Conservation (phyloP, 2,888 invertebrate genomes). For the Drosophila nigritarsus region DNA sequence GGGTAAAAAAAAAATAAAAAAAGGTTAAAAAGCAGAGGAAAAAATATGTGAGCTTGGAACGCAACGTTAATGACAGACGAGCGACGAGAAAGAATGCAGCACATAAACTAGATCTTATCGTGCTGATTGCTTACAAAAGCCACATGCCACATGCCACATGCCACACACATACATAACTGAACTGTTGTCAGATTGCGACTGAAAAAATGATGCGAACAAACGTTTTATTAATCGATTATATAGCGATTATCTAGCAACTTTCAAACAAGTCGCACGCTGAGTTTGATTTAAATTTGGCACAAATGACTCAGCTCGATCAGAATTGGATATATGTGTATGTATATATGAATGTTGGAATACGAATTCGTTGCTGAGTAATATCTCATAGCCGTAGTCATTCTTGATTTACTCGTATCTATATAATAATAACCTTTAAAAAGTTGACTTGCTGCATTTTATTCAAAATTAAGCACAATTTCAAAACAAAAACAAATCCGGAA, state of each 20-base stretch:
- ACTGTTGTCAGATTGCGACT: no score
- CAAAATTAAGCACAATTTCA: neutral
- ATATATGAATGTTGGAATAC: neutral
- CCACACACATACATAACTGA: constrained; percentile 4
- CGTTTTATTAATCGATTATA: constrained; percentile 13
- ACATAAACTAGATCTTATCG: constrained; percentile 51
- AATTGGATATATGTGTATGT: neutral
- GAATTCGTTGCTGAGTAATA: neutral
- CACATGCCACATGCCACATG: constrained; percentile 27
- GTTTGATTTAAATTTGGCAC: neutral
- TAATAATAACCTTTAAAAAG: neutral
- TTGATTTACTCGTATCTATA: neutral
- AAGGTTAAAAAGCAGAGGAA: constrained; percentile 1
- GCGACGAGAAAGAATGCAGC: constrained; percentile 31
- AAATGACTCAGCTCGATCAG: neutral
- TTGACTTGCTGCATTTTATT: neutral
- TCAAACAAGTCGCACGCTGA: neutral
- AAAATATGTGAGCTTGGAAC: constrained; percentile 35
- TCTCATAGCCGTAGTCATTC: neutral
- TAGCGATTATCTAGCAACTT: constrained; percentile 3
- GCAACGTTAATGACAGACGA: constrained; percentile 37
- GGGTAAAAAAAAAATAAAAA: neutral
- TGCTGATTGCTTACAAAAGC: constrained; percentile 30
- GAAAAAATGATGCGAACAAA: no score
- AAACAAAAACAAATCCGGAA: neutral